Evolutionary conservation across 1,140 invertebrate genomes (phyloP), one percentile per base, ranked within the genome.

Genomic region (Lysiphlebus fabarum): DNA sequence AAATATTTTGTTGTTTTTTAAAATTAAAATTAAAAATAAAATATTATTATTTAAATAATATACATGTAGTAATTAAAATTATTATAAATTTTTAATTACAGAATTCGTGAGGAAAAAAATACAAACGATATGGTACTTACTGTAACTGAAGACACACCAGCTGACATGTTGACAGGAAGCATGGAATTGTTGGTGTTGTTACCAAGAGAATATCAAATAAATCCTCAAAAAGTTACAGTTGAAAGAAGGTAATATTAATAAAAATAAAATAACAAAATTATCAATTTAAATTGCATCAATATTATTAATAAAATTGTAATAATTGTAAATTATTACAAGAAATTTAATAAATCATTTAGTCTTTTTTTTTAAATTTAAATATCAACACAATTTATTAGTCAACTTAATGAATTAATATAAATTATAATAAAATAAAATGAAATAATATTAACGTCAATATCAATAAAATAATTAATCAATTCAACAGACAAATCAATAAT

Each of bases 171-270:
- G 63, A 85, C 88, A 62, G 89, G 88, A 56, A 84, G 84, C 65
- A 90, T 90, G 85, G 86, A 90, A 65, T 80, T 91, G 47, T 79
- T 83, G 45, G 85, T 90, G 45, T 81, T 87, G 61, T 74, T 90
- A 50, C 88, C 88, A 7, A 81, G 80, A 58, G 85, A 86, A n/a
- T 81, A 83, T 63, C 71, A 79, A 45, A 81, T 85, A 58, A 82
- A 84, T 62, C 85, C 86, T 72, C 74, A 79, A 34, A 67, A 70
- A 51, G 71, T 79, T 61, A 84, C 83, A 43, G 86, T 90, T 4
- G 85, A 88, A 66, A 75, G 87, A 70, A 89, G 87, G 89, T 90
- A 80, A 76, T n/a, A 64, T 62, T 8, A 38, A 33, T 6, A 49
- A 33, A 10, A 10, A 49, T 17, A 11, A 51, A 49, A 49, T 17